A percentile compares a stretch with the other conserved stretches of the same genome.
Evolutionary conservation across 2,888 invertebrate species (phyloP).

Genomic region (Torymus texanus): DNA sequence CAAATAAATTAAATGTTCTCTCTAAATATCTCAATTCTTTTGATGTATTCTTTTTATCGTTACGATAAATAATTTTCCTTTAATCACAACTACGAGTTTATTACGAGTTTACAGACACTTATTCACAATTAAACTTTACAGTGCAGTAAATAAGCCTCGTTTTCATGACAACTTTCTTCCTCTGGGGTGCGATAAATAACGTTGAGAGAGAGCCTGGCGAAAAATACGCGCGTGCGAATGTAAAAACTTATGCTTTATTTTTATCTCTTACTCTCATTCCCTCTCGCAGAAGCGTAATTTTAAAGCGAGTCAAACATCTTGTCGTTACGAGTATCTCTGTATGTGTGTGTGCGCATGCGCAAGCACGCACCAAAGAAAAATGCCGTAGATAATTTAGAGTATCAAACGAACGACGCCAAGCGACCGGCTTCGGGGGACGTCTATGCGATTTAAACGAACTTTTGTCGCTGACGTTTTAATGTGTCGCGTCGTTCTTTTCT

Average conservation of each 20-base stretch:
- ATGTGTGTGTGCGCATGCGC: neutral
- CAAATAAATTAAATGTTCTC: no score
- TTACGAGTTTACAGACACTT: constrained; percentile 21
- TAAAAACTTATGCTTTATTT: constrained; percentile 44
- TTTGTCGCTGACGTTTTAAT: constrained; percentile 63
- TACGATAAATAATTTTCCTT: neutral
- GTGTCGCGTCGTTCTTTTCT: constrained; percentile 58
- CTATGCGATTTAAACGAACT: constrained; percentile 61
- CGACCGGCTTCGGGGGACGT: constrained; percentile 9
- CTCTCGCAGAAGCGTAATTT: constrained; percentile 26
- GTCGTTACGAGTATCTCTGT: constrained; percentile 32
- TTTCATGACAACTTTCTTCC: constrained; percentile 35
- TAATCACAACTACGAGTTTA: constrained; percentile 15
- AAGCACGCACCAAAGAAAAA: constrained; percentile 7
- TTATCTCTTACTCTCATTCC: constrained; percentile 1
- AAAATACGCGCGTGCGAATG: neutral
- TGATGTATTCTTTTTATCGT: no score
- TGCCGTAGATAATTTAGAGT: constrained; percentile 41
- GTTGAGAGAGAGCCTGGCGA: neutral
- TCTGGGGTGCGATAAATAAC: constrained; percentile 32
- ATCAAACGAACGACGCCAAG: constrained; percentile 28
- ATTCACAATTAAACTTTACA: constrained; percentile 40
- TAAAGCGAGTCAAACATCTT: constrained; percentile 44
- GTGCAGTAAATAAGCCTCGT: constrained; percentile 40
- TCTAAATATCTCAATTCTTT: no score